Base-by-base conservation (phyloP, 1,140 invertebrate genomes). In the Hylaeus anthracinus region DNA sequence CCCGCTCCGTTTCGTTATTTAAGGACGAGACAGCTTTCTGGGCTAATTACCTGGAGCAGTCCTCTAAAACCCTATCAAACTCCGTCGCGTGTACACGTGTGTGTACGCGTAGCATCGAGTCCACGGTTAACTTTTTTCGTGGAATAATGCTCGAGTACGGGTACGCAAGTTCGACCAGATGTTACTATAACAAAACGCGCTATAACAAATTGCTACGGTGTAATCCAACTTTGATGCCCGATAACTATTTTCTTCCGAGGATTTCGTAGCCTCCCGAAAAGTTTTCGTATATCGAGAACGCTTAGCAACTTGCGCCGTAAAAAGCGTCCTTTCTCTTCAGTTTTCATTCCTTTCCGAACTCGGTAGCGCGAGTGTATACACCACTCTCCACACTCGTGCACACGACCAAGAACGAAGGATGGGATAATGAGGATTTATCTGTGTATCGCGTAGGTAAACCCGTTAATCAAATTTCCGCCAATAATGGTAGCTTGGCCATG, bases 231-330 rank as follows among this genome's bases (percentile, higher is more conserved):
- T 81, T 72, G 81, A 79, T 79, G 63, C 41, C 72, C 79, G 63
- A 84, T 83, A 74, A 75, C 60, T 83, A 77, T 81, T 84, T 85
- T 75, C 71, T 70, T 76, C 26, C 55, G 48, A 2, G 37, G 26
- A 61, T 79, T 84, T 53, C 14, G 8, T 41, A 72, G 26, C 15
- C 72, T 15, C 61, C 6, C 48, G 3, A 10, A 61, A 85, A 84
- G 76, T 84, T 84, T 79, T 53, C 82, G 63, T 73, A 58, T 85
- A 81, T 81, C 67, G 82, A 4, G 53, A 69, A 51, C 56, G 63
- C 77, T 85, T 85, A 84, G 71, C 67, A 84, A 84, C 72, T 81
- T 81, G 14, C 1, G 56, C 58, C 67, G 58, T 76, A 76, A 72
- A 77, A 58, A 51, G 4, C 14, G 51, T 6, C 41, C 2, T 56